Evolutionary conservation across 2,797 vertebrate genomes (phyloP), one percentile per base, ranked within the genome.

Genomic region (Podargus strigoides): DNA sequence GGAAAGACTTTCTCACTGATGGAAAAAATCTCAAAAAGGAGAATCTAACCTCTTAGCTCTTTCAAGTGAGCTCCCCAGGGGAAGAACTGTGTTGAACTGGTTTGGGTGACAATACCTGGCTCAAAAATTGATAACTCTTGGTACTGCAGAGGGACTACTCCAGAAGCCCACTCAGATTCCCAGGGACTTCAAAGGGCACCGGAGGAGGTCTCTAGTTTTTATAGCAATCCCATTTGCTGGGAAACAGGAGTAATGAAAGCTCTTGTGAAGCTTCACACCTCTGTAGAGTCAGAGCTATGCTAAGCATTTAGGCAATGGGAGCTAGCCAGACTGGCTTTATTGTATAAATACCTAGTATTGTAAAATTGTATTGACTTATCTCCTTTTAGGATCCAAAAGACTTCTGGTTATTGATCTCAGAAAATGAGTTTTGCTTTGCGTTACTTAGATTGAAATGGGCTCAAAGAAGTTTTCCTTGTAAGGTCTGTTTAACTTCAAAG

Each of bases 401-500:
- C 55, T 84, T 93, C 36, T 82, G 49, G 58, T 78, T 89, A 55
- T 55, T 56, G 47, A 60, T 77, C 47, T 52, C 52, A 89, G 59
- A 92, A 90, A 92, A 59, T 46, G 62, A 85, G 32, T 68, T 91
- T 73, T 89, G 62, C 68, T 89, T 74, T 95, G 49, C 8, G 13
- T 62, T 88, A n/a, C 42, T 97, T 91, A 88, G 49, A 56, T 75
- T 72, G 64, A 66, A 75, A 92, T 60, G n/a, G 4, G 58, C 88
- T 85, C 36, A 70, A 44, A 50, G 44, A 60, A 50, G 44, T 85
- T 94, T 85, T 85, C 49, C 64, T 90, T 73, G 62, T 93, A 73
- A 94, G 58, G 28, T 58, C 74, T 84, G 42, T 96, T 85, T 81
- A 80, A 62, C 72, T 90, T 92, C 36, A 76, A 95, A 94, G 92